Evolutionary conservation across 2,888 invertebrate genomes (phyloP), one percentile per base, ranked within the genome.

Genomic region (Aleiodes alternator): DNA sequence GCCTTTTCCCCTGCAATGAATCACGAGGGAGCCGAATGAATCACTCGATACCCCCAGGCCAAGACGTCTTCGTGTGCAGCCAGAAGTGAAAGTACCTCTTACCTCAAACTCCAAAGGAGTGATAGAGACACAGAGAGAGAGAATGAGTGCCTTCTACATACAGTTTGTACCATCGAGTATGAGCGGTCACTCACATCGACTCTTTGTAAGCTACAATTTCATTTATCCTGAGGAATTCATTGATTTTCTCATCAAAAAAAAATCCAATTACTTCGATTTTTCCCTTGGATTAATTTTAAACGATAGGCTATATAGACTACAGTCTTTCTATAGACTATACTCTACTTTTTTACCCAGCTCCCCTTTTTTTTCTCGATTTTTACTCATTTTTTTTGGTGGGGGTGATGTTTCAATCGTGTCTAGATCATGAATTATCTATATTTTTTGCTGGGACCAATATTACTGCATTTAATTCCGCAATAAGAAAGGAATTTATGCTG

Each of bases 401-500:
- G 23, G 23, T 1, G 23, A 2, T 23, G 23, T 29, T 23, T 14
- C 23, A 11, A 51, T 51, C 51, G 12, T 12, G 51, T 14, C 51
- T 14, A 9, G 51, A 11, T 23, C 16, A 6, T 57, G 11, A 55
- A 55, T 12, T 55, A 16, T 16, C n/a, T 55, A 4, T 16, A 16
- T 55, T n/a, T 14, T 55, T 55, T 56, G 6, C 14, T 29, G 7
- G 56, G 7, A 9, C 5, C 12, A 11, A 56, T 23, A 11, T 23
- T 16, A 9, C 55, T 55, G n/a, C 29, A 12, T 43, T 59, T 11
- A 6, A 59, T 48, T 64, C 23, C 38, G 64, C 64, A 48, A 64
- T 64, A 61, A 74, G 74, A 78, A 69, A 77, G 70, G 74, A 78
- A 78, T 80, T 79, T 72, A 66, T 69, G 43, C 43, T 43, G 43